These are phyloP conservation scores for Idaea aversata DNA, from an alignment of 2,888 invertebrate species.

Conservation along the genomic window DNA sequence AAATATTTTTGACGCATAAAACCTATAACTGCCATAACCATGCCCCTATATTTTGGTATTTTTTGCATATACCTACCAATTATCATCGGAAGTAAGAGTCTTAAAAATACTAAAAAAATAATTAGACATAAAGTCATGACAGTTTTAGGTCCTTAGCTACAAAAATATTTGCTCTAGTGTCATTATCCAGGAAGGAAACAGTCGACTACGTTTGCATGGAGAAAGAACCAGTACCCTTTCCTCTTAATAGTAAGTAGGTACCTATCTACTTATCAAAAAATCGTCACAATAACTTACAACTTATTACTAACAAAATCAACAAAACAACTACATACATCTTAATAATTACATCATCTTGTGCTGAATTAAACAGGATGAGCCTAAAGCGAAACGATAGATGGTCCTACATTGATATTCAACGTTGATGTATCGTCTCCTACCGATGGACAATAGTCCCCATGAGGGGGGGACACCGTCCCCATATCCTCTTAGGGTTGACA, in stretches of 20 bases:
- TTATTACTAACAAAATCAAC: conserved; percentile 20
- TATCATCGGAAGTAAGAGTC: no score
- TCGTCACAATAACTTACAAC: conserved; percentile 17
- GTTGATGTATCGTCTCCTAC: conserved; percentile 62
- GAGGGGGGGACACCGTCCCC: conserved; percentile 40
- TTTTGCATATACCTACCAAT: no score
- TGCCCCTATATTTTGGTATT: no score
- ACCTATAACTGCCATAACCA: no score
- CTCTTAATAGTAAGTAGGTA: background rate
- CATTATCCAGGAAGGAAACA: no score
- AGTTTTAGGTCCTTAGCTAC: no score
- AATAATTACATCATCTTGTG: conserved; percentile 63
- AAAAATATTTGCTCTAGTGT: no score
- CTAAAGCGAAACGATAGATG: conserved; percentile 56
- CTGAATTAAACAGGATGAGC: conserved; percentile 61
- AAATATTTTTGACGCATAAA: no score
- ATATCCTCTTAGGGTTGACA: conserved; percentile 44
- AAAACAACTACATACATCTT: conserved; percentile 44
- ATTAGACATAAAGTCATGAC: no score
- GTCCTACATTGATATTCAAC: conserved; percentile 67
- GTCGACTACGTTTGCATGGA: no score
- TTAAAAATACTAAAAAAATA: no score
- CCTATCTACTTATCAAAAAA: conserved; percentile 8
- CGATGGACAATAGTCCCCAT: conserved; percentile 59
- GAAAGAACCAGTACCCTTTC: no score